phyloP scores from a whole-genome alignment of 2,888 invertebrate species.

The Eutolmus rufibarbis region DNA sequence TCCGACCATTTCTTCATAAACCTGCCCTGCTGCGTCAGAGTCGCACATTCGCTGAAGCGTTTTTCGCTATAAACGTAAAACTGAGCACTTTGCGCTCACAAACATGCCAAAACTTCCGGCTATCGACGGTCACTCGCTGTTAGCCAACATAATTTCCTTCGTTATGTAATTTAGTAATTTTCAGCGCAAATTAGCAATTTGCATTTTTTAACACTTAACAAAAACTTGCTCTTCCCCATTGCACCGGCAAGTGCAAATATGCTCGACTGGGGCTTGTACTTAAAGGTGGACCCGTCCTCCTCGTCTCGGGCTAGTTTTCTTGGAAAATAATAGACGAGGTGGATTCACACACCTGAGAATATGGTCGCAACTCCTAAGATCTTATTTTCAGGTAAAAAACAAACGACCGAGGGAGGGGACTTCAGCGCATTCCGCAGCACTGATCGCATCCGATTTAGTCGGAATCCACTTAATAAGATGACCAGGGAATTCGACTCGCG shows the following conservation, averaged over 20 bases:
- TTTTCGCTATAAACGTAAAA: neutral
- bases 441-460: slow-evolving; percentile 6
- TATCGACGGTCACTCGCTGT: neutral
- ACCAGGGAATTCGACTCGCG: neutral
- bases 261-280: neutral
- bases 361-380: neutral
- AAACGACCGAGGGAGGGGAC: neutral
- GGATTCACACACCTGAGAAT: neutral
- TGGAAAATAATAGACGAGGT: neutral
- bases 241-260: neutral
- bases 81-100: neutral
- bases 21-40: neutral
- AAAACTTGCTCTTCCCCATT: neutral
- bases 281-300: neutral
- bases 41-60: neutral
- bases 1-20: neutral
- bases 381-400: neutral
- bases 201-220: neutral
- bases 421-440: neutral
- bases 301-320: neutral
- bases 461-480: neutral
- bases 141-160: neutral
- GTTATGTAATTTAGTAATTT: neutral
- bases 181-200: neutral
- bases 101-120: neutral